phyloP scores from a whole-genome alignment of 2,113 vertebrate species.

The Addax nasomaculatus region DNA sequence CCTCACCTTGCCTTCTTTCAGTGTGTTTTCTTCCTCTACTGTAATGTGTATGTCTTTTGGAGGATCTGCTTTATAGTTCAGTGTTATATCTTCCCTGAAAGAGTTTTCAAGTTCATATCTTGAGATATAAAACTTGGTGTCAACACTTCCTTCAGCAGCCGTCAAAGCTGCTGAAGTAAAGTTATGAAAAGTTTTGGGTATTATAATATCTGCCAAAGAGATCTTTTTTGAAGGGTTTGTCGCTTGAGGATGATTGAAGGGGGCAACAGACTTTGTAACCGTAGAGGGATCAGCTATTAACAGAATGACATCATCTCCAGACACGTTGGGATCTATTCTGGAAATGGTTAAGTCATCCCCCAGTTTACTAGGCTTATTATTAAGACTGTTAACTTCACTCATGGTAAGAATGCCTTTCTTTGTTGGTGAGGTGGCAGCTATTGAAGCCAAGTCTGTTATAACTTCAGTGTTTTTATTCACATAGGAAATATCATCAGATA shows the following conservation, averaged over 20 bases:
- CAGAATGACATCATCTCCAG: neutral
- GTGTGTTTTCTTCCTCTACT: neutral
- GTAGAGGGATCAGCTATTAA: neutral
- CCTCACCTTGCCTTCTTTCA: neutral
- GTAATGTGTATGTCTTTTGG: neutral
- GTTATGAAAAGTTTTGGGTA: neutral
- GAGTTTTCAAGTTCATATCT: neutral
- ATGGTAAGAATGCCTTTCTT: neutral
- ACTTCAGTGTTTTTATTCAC: neutral
- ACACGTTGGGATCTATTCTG: neutral
- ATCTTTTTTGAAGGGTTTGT: neutral
- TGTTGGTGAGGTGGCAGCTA: neutral
- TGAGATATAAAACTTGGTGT: neutral
- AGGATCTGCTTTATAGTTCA: neutral
- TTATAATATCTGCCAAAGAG: neutral
- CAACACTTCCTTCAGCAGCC: neutral
- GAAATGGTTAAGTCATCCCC: neutral
- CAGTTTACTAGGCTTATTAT: neutral
- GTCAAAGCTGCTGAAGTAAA: neutral
- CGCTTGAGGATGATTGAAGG: neutral
- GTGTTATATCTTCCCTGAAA: neutral
- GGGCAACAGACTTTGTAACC: neutral
- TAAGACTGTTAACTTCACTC: neutral
- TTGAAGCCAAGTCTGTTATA: neutral
- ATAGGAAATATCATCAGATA: neutral